Percentiles rank a stretch among this genome's conserved stretches.
Evolutionary conservation across 2,888 invertebrate genomes (phyloP).

Genomic region (Eucera pruinosa): DNA sequence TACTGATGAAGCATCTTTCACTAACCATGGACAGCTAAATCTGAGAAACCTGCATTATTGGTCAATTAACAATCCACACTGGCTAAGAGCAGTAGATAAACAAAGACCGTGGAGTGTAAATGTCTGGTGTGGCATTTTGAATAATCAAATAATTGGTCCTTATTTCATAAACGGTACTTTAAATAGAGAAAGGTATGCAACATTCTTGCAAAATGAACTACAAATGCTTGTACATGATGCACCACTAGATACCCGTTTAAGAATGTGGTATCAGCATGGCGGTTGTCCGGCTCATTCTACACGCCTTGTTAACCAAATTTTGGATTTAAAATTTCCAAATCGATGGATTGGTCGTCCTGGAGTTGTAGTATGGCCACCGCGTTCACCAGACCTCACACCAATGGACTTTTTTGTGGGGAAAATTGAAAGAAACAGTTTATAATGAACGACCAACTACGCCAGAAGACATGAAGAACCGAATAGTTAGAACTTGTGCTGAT

Average conservation of each 20-base stretch:
- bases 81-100: not conserved
- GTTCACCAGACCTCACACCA: too few relatives aligned
- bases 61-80: not conserved
- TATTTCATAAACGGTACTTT: not conserved
- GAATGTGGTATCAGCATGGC: not conserved
- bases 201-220: not conserved
- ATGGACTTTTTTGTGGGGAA: too few relatives aligned
- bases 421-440: too few relatives aligned
- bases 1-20: not conserved
- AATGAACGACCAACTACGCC: too few relatives aligned
- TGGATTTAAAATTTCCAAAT: too few relatives aligned
- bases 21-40: not conserved
- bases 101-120: not conserved
- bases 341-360: too few relatives aligned
- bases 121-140: not conserved
- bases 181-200: not conserved
- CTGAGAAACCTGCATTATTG: not conserved
- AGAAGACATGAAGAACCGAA: too few relatives aligned
- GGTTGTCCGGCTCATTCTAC: not conserved
- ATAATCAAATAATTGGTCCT: conserved; percentile 8
- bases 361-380: too few relatives aligned
- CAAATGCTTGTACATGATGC: not conserved
- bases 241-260: not conserved
- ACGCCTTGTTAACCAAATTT: not conserved
- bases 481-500: too few relatives aligned